Conservation (phyloP, 35 echinoderm and acorn worm species). For the Eucidaris tribuloides region DNA sequence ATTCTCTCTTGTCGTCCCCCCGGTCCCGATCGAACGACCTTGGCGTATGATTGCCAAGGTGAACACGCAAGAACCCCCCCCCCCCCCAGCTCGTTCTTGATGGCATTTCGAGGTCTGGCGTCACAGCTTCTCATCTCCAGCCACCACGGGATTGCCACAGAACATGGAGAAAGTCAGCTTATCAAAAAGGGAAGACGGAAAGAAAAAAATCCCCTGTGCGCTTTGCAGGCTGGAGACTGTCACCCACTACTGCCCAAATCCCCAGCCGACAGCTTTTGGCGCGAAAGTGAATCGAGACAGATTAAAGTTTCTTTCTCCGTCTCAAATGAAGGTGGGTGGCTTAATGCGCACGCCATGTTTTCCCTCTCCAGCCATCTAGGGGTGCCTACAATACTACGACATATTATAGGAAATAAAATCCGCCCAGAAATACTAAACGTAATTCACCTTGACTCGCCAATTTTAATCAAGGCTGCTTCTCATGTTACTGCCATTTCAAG, state of each 20-base stretch:
- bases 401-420: neutral
- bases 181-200: neutral
- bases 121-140: too few relatives aligned
- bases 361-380: neutral
- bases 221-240: neutral
- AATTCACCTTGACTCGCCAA: slow-evolving; percentile 11
- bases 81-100: neutral
- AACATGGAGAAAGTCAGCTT: slow-evolving; percentile 3
- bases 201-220: neutral
- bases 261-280: neutral
- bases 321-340: neutral
- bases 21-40: slow-evolving; percentile 31
- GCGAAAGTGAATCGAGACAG: neutral
- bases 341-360: neutral
- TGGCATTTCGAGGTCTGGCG: too few relatives aligned
- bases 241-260: slow-evolving; percentile 3
- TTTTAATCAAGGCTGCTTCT: slow-evolving; percentile 10
- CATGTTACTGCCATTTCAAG: neutral
- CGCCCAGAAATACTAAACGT: neutral
- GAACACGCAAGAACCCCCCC: slow-evolving; percentile 3
- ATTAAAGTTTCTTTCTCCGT: neutral
- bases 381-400: neutral
- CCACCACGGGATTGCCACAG: slow-evolving; percentile 1
- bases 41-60: slow-evolving; percentile 32
- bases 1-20: slow-evolving; percentile 5